Base-by-base conservation (phyloP, 1,140 invertebrate species). In the Meloidogyne hapla region DNA sequence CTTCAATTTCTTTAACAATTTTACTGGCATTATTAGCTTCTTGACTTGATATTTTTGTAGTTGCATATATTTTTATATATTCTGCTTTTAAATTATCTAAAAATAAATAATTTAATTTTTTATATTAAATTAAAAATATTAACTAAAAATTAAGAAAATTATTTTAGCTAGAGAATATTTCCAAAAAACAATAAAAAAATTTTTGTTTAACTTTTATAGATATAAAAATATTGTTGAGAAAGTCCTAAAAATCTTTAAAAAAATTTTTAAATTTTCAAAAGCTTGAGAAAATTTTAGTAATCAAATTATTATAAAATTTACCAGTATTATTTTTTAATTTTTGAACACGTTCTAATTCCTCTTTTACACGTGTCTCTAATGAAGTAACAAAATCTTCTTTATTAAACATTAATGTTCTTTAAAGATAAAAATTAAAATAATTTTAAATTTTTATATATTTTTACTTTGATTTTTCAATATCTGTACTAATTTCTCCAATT, bases 41-140 rank as follows among this genome's bases (percentile, higher is more conserved):
- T n/a, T 48, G 67, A 23, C 67, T 64, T 9, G 80, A 82, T n/a
- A 83, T 42, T 64, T 82, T 82, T 23, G 66, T 75, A 56, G 68
- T 83, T 23, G 73, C 71, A 26, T 74, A 83, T 23, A 82, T 82
- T 69, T 82, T 83, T 38, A 82, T 78, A 69, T 82, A 82, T 69
- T 81, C 69, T 13, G 82, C 76, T 45, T 83, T 83, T 23, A 82
- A 61, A 23, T 81, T 72, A 38, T 82, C 82, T 71, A 12, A 40
- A 71, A 69, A 0, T 2, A 68, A 26, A 26, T 10, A 23, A 13
- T 18, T n/a, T n/a, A n/a, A n/a, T n/a, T n/a, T n/a, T n/a, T n/a
- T n/a, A n/a, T n/a, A n/a, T n/a, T n/a, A n/a, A n/a, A n/a, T n/a
- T n/a, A n/a, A n/a, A n/a, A n/a, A n/a, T n/a, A n/a, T n/a, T n/a